Evolutionary conservation across 2,797 vertebrate genomes (phyloP).

Genomic region (Chrosomus eos): DNA sequence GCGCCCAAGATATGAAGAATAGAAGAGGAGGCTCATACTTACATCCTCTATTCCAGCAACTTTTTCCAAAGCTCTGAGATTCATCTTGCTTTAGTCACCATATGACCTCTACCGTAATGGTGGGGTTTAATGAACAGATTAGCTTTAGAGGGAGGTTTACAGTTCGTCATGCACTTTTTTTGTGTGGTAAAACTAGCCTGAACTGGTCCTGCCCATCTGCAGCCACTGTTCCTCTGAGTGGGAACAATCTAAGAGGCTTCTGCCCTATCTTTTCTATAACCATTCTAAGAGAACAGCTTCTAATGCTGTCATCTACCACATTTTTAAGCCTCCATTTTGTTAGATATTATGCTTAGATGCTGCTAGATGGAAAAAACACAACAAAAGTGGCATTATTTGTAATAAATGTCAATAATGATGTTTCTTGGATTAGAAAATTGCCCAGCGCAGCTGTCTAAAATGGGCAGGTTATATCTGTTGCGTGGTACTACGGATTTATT

Average conservation of each 20-base stretch:
- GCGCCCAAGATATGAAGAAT: conserved; percentile 96
- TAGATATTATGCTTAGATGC: background rate
- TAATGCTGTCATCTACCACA: background rate
- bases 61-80: conserved; percentile 99
- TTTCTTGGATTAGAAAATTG: background rate
- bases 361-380: background rate
- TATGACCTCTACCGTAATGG: conserved; percentile 99
- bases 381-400: background rate
- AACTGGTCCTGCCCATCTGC: conserved; percentile 25
- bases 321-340: background rate
- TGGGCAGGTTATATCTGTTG: conserved; percentile 17
- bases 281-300: conserved; percentile 19
- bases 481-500: background rate
- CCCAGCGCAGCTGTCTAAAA: background rate
- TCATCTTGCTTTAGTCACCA: conserved; percentile 99
- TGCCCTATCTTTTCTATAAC: background rate
- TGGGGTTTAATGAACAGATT: conserved; percentile 99
- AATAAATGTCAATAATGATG: conserved; percentile 8
- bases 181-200: conserved; percentile 66
- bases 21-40: conserved; percentile 99
- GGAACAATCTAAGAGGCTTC: background rate
- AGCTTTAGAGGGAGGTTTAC: conserved; percentile 99
- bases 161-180: conserved; percentile 98
- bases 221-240: background rate
- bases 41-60: conserved; percentile 99